Conservation (phyloP, 2,113 vertebrate species). For the Sminthopsis crassicaudata region DNA sequence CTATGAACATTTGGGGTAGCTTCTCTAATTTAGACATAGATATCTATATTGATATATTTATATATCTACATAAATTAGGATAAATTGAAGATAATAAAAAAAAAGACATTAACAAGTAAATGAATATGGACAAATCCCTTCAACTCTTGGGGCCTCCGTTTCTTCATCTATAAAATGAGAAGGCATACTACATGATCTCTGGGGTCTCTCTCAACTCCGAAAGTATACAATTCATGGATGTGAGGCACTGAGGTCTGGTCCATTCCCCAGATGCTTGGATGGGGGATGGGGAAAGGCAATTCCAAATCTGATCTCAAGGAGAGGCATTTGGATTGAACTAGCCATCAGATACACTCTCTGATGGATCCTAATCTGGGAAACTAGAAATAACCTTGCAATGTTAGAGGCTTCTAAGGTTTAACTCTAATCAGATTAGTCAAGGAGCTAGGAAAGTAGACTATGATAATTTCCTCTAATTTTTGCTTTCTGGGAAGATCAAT, state of each 20-base stretch:
- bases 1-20: too few relatives aligned
- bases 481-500: not conserved
- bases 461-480: not conserved
- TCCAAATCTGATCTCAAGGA: not conserved
- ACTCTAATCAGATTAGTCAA: not conserved
- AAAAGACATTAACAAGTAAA: not conserved
- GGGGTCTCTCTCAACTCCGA: not conserved
- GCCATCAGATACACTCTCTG: not conserved
- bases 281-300: not conserved
- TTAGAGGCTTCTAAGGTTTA: not conserved
- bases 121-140: slow-evolving; percentile 9
- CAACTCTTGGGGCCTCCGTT: not conserved
- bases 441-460: not conserved
- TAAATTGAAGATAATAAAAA: not conserved
- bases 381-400: not conserved
- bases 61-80: not conserved
- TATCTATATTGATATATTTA: too few relatives aligned
- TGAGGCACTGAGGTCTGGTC: too few relatives aligned
- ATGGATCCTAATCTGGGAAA: not conserved
- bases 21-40: too few relatives aligned
- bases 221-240: not conserved
- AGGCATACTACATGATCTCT: not conserved
- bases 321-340: not conserved
- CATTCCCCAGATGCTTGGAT: not conserved
- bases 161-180: slow-evolving; percentile 22